phyloP scores from a whole-genome alignment of 1,140 invertebrate species.

The Saccostrea glomerata region DNA sequence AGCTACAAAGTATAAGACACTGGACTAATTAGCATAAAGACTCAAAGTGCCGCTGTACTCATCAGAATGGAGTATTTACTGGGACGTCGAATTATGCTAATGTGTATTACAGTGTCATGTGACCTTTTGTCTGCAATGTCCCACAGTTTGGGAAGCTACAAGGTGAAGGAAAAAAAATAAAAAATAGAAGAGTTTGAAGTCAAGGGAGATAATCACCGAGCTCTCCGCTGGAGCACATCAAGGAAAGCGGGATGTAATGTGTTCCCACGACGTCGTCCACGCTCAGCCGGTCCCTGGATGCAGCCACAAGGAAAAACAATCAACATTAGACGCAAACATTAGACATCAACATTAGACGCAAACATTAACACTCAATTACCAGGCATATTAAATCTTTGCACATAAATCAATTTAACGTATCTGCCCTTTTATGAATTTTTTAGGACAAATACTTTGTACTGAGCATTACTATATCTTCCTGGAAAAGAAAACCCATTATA shows the following conservation, averaged over 20 bases:
- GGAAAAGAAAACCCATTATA: background rate
- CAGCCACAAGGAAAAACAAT: background rate
- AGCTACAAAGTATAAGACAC: no score
- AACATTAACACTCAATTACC: background rate
- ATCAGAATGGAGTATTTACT: no score
- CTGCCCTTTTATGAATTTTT: background rate
- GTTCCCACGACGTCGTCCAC: slow-evolving; percentile 77
- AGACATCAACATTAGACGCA: background rate
- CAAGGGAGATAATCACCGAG: slow-evolving; percentile 68
- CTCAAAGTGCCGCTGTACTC: no score
- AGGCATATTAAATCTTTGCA: background rate
- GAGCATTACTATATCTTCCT: background rate
- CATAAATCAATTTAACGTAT: background rate
- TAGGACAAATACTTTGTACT: background rate
- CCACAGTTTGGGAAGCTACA: background rate
- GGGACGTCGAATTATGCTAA: no score
- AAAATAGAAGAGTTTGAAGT: background rate
- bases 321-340: background rate
- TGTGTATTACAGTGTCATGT: no score
- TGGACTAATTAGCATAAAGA: no score
- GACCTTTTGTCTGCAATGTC: background rate
- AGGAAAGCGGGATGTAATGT: slow-evolving; percentile 73
- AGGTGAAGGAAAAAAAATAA: slow-evolving; percentile 7
- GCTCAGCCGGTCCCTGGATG: slow-evolving; percentile 76
- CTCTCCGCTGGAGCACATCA: slow-evolving; percentile 78